Evolutionary conservation across 2,888 invertebrate species (phyloP), one percentile per base, ranked within the genome.

Genomic region (Eustalomyia histrio): DNA sequence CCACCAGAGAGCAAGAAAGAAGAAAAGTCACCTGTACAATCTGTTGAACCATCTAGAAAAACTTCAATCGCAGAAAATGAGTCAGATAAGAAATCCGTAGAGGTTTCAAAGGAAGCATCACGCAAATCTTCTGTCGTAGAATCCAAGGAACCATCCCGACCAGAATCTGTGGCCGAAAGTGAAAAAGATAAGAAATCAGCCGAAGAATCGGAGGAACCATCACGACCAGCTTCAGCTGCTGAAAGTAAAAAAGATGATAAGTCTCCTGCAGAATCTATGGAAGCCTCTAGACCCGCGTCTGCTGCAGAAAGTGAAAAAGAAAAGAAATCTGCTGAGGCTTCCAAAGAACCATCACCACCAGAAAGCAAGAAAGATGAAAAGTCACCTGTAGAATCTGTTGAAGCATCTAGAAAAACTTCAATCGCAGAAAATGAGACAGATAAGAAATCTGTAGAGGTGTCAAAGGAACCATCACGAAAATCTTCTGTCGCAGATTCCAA

Each of bases 141-240:
- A 10, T 69, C 78, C 0, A 69, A 52, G 17, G 76, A 71, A 53
- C 3, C 43, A n/a, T 76, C 73, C 1, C 39, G 53, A 21, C 24
- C 33, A 29, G 39, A 12, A 55, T 78, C 78, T 14, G 35, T 61
- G 1, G 52, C 43, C 2, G 80, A 21, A 5, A 53, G 58, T 18
- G 63, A 71, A n/a, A 61, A 71, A 60, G 17, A 60, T 71, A 61
- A 43, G 16, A 33, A 65, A 35, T 71, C 65, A n/a, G n/a, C 33
- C 74, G 7, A 50, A 14, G 50, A 74, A 17, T 83, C 83, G 12
- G 84, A 85, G 9, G 84, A 58, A 85, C 39, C 67, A 2, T 85
- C 86, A 0, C 74, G 82, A 1, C 80, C 81, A 53, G 82, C 73
- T 60, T 86, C 86, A 6, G 73, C 82, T 24, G 82, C 52, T 5